phyloP scores from a whole-genome alignment of 2,797 vertebrate species.

The Myotis vivesi region DNA sequence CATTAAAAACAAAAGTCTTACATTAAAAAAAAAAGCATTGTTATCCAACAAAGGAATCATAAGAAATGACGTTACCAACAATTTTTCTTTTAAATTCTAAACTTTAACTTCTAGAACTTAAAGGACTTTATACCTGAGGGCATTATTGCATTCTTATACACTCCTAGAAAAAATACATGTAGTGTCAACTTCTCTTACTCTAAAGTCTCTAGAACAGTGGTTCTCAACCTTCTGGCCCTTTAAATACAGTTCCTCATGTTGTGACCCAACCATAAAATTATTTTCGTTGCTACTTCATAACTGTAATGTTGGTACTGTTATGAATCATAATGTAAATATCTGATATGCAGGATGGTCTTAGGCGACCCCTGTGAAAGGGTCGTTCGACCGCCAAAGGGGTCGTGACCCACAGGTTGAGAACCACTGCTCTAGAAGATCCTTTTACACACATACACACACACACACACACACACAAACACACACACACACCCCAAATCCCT shows the following conservation, averaged over 20 bases:
- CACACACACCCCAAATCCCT: neutral
- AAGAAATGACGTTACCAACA: neutral
- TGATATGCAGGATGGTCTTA: no score
- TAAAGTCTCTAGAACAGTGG: neutral
- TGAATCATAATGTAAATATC: no score
- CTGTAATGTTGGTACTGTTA: no score
- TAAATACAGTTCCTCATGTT: no score
- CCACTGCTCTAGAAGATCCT: neutral
- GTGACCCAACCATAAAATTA: no score
- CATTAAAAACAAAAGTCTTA: neutral
- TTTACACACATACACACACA: neutral
- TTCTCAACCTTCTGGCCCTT: no score
- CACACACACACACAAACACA: neutral
- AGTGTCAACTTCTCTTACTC: neutral
- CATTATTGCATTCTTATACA: neutral
- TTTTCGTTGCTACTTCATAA: no score
- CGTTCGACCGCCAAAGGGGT: no score
- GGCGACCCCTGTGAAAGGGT: no score
- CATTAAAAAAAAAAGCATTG: neutral
- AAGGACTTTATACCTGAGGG: neutral
- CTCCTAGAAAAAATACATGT: slow-evolving; percentile 42
- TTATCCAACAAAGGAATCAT: slow-evolving; percentile 8
- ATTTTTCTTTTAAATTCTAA: slow-evolving; percentile 18
- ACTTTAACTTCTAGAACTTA: slow-evolving; percentile 28
- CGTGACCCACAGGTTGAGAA: no score